Base-by-base conservation (phyloP, 2,113 vertebrate genomes). In the Gulo gulo region DNA sequence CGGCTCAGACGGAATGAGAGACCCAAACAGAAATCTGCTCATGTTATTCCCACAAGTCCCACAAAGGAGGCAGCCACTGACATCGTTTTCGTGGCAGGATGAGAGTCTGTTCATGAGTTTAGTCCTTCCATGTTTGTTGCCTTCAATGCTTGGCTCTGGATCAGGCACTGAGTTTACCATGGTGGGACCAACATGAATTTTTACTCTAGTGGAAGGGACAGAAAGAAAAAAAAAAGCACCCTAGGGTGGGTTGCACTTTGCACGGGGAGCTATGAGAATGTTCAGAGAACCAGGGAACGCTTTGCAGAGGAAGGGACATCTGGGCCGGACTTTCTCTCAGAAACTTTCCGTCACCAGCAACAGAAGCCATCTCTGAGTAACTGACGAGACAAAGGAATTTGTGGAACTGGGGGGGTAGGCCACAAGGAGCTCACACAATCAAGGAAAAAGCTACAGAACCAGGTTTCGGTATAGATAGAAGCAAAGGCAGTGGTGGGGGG, bases 341-440 rank as follows among this genome's bases (percentile, higher is more conserved):
- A 92, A 89, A 76, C 34, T 39, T 34, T 39, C 76, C 24, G 15
- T 84, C 90, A 18, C 3, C 26, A 71, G 34, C 52, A 92, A 94
- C 59, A 79, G 57, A 95, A 88, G 78, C 18, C 6, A 76, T 93
- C 57, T 90, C 50, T 83, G 57, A 39, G 21, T 79, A 89, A 50
- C 29, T 84, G 36, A 81, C 65, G 20, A 86, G 24, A 94, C 61
- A 95, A 97, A n/a, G 31, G 71, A 59, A 96, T 45, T n/a, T 74
- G 36, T 80, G 55, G 23, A 13, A 18, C 76, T 2, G 18, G 4
- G 21, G 18, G 9, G 24, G 24, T 67, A 67, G 7, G 39, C 63
- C 86, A 26, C 47, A 45, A n/a, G 45, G 90, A 93, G 7, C 52
- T 88, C 47, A 82, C 14, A 84, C 18, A n/a, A 76, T 83, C 36